These are phyloP conservation scores for Mesorhabditis spiculigera DNA, from an alignment of 2,888 invertebrate species.

Conservation along the genomic window DNA sequence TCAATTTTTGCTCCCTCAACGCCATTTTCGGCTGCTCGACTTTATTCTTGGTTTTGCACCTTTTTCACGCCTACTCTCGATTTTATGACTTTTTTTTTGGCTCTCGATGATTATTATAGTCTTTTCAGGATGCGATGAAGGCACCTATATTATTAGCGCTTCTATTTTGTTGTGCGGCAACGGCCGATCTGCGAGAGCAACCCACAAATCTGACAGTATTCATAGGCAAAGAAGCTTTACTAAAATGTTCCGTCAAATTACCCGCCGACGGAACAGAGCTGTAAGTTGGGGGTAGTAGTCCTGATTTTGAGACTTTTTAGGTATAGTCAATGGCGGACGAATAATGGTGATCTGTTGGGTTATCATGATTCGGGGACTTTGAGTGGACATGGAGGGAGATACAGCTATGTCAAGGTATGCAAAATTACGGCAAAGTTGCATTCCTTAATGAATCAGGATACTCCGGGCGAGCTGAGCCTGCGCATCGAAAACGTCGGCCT, in stretches of 20 bases:
- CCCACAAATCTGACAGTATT: conserved; percentile 28
- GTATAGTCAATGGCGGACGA: conserved; percentile 52
- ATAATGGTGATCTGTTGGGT: conserved; percentile 45
- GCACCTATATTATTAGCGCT: not conserved
- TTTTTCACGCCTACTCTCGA: no score
- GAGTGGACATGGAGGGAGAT: conserved; percentile 50
- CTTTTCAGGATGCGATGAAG: not conserved
- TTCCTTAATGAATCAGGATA: conserved; percentile 20
- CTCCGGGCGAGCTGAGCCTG: conserved; percentile 51
- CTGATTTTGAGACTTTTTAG: conserved; percentile 17
- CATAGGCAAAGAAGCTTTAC: conserved; percentile 39
- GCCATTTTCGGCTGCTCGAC: no score
- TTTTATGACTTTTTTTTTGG: not conserved
- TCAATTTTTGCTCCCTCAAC: no score
- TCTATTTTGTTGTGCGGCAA: not conserved
- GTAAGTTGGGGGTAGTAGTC: conserved; percentile 11
- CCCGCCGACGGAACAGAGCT: conserved; percentile 26
- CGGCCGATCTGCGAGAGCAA: conserved; percentile 9
- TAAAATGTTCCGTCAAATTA: conserved; percentile 43
- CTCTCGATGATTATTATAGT: not conserved
- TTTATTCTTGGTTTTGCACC: no score
- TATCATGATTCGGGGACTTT: conserved; percentile 44
- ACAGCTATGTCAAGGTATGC: conserved; percentile 46
- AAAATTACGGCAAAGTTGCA: not conserved
- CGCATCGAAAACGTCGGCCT: conserved; percentile 66